These are phyloP conservation scores for Avahi laniger DNA, from an alignment of 2,797 vertebrate species.

Conservation along the genomic window DNA sequence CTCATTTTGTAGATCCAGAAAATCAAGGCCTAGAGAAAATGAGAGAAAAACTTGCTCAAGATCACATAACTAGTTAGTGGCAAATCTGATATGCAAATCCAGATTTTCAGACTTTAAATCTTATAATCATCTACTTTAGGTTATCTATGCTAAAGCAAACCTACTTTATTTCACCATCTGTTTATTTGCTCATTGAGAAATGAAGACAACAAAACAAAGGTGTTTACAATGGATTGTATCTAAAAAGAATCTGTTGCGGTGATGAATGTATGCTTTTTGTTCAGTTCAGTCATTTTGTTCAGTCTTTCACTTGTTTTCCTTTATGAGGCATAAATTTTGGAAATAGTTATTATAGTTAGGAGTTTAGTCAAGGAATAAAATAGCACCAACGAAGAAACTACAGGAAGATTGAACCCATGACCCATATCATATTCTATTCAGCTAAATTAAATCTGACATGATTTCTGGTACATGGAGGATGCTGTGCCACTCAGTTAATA, in stretches of 20 bases:
- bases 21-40: not conserved
- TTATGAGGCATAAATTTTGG: not conserved
- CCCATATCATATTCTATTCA: not conserved
- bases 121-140: not conserved
- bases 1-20: not conserved
- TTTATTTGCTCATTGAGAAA: not conserved
- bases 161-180: constrained; percentile 9
- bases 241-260: not conserved
- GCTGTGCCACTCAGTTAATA: not conserved
- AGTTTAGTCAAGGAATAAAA: constrained; percentile 24
- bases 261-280: not conserved
- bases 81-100: not conserved
- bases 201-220: not conserved
- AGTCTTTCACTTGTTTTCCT: constrained; percentile 16
- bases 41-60: not conserved
- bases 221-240: not conserved
- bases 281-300: not conserved
- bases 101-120: not conserved
- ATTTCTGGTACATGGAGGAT: not conserved
- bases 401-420: not conserved
- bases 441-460: not conserved
- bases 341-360: not conserved
- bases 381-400: not conserved
- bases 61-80: not conserved
- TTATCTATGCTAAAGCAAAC: not conserved